These are phyloP conservation scores for Neoscelio sp. DNA, from an alignment of 2,888 invertebrate species.

Conservation along the genomic window DNA sequence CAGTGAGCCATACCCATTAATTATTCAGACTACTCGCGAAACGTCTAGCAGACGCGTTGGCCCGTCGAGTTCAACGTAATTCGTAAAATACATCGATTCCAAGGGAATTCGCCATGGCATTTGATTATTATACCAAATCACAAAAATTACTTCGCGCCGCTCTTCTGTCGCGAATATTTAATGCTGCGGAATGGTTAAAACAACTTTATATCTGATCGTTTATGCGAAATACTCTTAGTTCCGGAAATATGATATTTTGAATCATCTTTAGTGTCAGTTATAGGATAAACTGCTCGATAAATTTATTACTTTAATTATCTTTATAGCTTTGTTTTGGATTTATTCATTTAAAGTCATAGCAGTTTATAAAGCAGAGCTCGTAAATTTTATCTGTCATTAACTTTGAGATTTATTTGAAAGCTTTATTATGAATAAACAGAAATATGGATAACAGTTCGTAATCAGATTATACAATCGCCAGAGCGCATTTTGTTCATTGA, in stretches of 20 bases:
- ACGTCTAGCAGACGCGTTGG: conserved; percentile 65
- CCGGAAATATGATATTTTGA: background rate
- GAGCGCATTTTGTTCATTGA: no score
- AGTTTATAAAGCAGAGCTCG: conserved; percentile 7
- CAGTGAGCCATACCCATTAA: conserved; percentile 75
- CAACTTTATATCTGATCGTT: background rate
- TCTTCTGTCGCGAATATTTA: conserved; percentile 4
- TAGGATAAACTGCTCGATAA: background rate
- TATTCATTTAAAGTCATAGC: conserved; percentile 8
- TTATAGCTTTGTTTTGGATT: background rate
- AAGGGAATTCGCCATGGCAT: conserved; percentile 39
- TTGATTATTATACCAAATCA: conserved; percentile 37
- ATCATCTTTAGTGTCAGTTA: conserved; percentile 22
- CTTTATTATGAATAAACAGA: no score
- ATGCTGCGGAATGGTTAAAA: background rate
- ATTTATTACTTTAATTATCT: conserved; percentile 6
- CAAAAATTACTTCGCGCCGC: conserved; percentile 29
- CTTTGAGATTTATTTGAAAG: conserved; percentile 7
- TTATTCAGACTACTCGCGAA: conserved; percentile 73
- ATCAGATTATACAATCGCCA: no score
- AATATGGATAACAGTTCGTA: no score
- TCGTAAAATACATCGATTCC: conserved; percentile 63
- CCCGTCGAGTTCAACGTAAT: conserved; percentile 60
- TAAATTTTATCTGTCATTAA: background rate
- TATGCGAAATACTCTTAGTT: background rate